A percentile compares a stretch with the other conserved stretches of the same genome.
Conservation (phyloP, 2,888 invertebrate species). For the Rhamnusium bicolor region DNA sequence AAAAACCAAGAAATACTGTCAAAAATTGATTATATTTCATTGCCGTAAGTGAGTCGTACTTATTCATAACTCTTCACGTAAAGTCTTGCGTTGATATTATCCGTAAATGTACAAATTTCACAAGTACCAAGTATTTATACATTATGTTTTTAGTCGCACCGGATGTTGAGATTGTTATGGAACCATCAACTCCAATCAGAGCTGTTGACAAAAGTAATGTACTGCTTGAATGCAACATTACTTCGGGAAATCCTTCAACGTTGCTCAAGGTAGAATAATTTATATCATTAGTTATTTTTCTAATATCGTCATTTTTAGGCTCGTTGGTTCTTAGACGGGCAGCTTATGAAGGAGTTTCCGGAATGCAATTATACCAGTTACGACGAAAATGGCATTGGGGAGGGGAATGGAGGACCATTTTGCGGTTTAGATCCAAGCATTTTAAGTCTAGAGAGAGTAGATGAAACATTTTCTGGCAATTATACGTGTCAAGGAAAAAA, state of each 20-base stretch:
- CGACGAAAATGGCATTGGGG: slow-evolving; percentile 68
- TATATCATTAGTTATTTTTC: too few relatives aligned
- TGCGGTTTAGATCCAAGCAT: slow-evolving; percentile 92
- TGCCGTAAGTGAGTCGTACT: too few relatives aligned
- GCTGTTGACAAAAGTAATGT: slow-evolving; percentile 87
- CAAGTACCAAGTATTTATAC: too few relatives aligned
- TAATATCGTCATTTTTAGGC: slow-evolving; percentile 62
- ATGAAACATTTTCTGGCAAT: slow-evolving; percentile 92
- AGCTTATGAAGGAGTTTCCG: slow-evolving; percentile 87
- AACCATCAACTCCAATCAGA: slow-evolving; percentile 83
- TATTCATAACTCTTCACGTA: too few relatives aligned
- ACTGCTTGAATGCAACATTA: slow-evolving; percentile 85
- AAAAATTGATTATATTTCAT: too few relatives aligned
- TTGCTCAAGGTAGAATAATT: slow-evolving; percentile 76
- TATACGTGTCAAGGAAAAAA: slow-evolving; percentile 95
- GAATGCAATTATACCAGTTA: slow-evolving; percentile 79
- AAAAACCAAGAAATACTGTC: too few relatives aligned
- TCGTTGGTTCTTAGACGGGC: slow-evolving; percentile 90
- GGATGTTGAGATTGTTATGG: slow-evolving; percentile 83
- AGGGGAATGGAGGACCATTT: slow-evolving; percentile 74
- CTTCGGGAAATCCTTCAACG: slow-evolving; percentile 84
- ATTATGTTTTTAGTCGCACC: slow-evolving; percentile 88
- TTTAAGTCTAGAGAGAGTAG: slow-evolving; percentile 88
- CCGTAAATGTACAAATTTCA: too few relatives aligned
- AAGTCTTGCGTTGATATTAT: too few relatives aligned